Conservation (phyloP, 2,113 vertebrate species). For the Aptenodytes patagonicus region DNA sequence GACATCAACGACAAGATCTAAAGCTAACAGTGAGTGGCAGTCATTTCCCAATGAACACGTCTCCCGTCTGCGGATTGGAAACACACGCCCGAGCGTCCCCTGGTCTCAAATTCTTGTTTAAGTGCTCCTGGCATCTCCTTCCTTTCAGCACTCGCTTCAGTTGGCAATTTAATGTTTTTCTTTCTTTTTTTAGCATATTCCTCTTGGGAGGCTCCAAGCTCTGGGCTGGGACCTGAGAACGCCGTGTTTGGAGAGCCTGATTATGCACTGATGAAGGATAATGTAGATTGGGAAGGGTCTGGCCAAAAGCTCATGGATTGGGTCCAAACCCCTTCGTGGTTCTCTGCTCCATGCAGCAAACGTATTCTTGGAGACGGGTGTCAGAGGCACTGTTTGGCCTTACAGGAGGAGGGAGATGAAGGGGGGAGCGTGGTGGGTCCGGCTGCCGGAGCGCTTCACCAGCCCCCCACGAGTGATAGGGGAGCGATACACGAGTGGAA, state of each 20-base stretch:
- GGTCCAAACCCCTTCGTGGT: neutral
- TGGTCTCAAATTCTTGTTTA: neutral
- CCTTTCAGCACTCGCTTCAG: constrained; percentile 43
- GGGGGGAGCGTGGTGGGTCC: neutral
- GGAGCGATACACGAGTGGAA: neutral
- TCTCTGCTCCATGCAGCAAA: neutral
- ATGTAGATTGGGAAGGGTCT: neutral
- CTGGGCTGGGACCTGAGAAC: constrained; percentile 5
- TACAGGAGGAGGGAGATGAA: neutral
- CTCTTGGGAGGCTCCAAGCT: neutral
- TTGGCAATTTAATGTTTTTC: constrained; percentile 42
- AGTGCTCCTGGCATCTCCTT: constrained; percentile 48
- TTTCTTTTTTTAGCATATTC: constrained; percentile 43
- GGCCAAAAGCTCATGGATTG: neutral
- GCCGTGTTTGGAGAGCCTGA: neutral
- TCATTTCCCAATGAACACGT: neutral
- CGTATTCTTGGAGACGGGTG: neutral
- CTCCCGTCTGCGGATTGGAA: neutral
- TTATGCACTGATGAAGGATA: constrained; percentile 27
- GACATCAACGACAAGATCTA: neutral
- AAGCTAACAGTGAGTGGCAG: neutral
- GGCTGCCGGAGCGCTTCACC: accelerated
- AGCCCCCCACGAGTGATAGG: neutral
- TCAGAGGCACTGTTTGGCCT: neutral
- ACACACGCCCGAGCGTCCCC: neutral